These are phyloP conservation scores for Sinocyclocheilus grahami DNA, from an alignment of 2,113 vertebrate genomes.

Conservation along the genomic window DNA sequence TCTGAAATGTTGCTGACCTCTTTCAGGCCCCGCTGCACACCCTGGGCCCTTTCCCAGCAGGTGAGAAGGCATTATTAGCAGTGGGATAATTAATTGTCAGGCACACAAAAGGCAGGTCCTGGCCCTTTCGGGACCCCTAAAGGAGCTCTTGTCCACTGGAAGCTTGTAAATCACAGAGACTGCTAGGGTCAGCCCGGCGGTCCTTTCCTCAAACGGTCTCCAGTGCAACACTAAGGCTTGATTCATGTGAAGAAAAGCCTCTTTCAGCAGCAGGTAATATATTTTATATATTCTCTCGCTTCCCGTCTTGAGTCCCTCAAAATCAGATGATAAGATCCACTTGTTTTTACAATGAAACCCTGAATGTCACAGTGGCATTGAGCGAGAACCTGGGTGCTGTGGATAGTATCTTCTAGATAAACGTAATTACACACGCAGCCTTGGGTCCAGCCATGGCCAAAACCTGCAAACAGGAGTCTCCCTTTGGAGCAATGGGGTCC, in stretches of 20 bases:
- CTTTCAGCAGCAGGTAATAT: constrained; percentile 55
- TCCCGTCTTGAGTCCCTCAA: background rate
- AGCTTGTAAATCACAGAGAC: constrained; percentile 59
- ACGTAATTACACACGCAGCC: constrained; percentile 1
- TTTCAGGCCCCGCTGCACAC: constrained; percentile 18
- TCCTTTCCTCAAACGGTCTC: constrained; percentile 9
- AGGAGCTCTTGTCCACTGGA: constrained; percentile 60
- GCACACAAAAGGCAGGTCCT: constrained; percentile 67
- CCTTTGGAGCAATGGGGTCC: background rate
- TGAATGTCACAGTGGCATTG: constrained; percentile 37
- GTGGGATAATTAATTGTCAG: constrained; percentile 75
- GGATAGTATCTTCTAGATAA: constrained; percentile 36
- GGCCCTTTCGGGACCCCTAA: constrained; percentile 53
- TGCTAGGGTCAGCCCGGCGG: constrained; percentile 36
- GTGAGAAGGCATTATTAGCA: constrained; percentile 71
- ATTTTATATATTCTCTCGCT: constrained; percentile 40
- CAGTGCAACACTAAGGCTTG: constrained; percentile 25
- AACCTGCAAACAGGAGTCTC: background rate
- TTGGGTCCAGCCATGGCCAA: background rate
- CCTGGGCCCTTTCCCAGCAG: constrained; percentile 54
- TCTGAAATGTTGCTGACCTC: constrained; percentile 44
- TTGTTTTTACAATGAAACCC: constrained; percentile 33
- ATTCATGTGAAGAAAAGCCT: constrained; percentile 50
- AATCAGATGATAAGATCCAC: constrained; percentile 51
- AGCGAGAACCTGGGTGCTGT: background rate